Conservation (phyloP, 2,797 vertebrate species). For the Sebastes taczanowskii region DNA sequence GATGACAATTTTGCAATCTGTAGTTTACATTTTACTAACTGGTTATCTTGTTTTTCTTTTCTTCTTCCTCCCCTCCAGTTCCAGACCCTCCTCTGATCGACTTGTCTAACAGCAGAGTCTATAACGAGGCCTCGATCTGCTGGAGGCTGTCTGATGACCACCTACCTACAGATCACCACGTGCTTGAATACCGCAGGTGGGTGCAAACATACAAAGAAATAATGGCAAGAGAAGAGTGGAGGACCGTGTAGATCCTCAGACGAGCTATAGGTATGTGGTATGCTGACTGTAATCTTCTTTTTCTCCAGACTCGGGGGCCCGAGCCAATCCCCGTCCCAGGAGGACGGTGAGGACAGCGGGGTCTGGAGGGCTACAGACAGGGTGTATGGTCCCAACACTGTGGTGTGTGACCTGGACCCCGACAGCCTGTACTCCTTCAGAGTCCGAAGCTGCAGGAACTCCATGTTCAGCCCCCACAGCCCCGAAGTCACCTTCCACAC, state of each 20-base stretch:
- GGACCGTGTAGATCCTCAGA: too few relatives aligned
- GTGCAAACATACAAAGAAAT: neutral
- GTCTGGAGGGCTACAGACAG: constrained; percentile 80
- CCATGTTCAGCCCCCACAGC: constrained; percentile 89
- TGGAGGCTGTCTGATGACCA: constrained; percentile 90
- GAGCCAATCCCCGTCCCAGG: constrained; percentile 70
- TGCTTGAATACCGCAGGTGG: constrained; percentile 88
- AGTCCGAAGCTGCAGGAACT: constrained; percentile 89
- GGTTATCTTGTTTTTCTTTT: neutral
- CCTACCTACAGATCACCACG: constrained; percentile 87
- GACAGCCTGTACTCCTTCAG: constrained; percentile 89
- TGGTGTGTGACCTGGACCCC: constrained; percentile 86
- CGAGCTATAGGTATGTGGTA: neutral
- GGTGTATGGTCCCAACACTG: constrained; percentile 83
- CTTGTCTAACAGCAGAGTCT: constrained; percentile 87
- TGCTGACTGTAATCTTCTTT: neutral
- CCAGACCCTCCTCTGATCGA: constrained; percentile 92
- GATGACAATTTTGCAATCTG: neutral
- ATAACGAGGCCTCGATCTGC: constrained; percentile 90
- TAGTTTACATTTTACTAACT: neutral
- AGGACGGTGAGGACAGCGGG: constrained; percentile 81
- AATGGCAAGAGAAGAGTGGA: neutral
- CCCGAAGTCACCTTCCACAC: constrained; percentile 88
- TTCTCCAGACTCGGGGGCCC: constrained; percentile 54
- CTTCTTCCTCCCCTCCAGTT: constrained; percentile 75